Percentiles rank a stretch among this genome's conserved stretches.
Evolutionary conservation across 2,888 invertebrate genomes (phyloP).

Genomic region (Anthrax anthrax): DNA sequence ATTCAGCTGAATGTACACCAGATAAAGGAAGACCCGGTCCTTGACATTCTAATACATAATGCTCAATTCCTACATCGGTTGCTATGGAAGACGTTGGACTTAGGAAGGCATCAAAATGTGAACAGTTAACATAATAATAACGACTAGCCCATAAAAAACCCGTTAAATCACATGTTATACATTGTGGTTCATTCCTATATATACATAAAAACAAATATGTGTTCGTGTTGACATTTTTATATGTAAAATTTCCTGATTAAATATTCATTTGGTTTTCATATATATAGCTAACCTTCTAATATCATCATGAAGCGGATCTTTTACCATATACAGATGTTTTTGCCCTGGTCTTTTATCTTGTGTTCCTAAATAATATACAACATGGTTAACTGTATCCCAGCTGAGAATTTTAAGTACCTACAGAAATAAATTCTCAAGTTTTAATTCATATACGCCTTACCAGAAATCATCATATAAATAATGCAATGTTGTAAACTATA

Average conservation of each 20-base stretch:
- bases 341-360: constrained; percentile 74
- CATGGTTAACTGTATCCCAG: constrained; percentile 71
- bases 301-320: constrained; percentile 57
- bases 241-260: too few relatives aligned
- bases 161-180: constrained; percentile 71
- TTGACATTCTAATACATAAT: constrained; percentile 74
- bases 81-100: constrained; percentile 38
- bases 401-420: constrained; percentile 52
- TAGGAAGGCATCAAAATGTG: constrained; percentile 68
- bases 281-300: constrained; percentile 38
- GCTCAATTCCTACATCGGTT: constrained; percentile 29
- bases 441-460: too few relatives aligned
- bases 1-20: constrained; percentile 57
- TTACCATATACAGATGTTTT: constrained; percentile 74
- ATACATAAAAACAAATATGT: neutral
- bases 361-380: constrained; percentile 64
- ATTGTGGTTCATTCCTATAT: constrained; percentile 50
- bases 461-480: too few relatives aligned
- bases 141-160: constrained; percentile 66
- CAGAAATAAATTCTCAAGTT: too few relatives aligned
- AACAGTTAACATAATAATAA: constrained; percentile 70
- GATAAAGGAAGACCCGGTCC: constrained; percentile 85
- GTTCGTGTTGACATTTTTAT: too few relatives aligned
- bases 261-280: neutral
- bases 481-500: too few relatives aligned